These are phyloP conservation scores for Sanderia malayensis DNA, from an alignment of 30 jellyfish, hydroid and myxozoan species.

Conservation along the genomic window DNA sequence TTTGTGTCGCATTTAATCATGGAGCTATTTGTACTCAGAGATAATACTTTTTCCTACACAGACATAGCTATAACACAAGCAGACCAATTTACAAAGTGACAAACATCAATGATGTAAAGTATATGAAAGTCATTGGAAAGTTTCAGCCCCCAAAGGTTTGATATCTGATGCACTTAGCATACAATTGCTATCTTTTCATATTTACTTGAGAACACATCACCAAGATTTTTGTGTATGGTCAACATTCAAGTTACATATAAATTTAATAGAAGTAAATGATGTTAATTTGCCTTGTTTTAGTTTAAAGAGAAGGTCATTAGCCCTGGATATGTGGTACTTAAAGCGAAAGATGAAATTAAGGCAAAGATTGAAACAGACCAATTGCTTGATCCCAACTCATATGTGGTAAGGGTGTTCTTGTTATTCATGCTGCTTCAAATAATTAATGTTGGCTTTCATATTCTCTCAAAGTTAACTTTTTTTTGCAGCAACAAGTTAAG, in stretches of 20 bases:
- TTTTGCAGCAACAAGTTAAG: not conserved
- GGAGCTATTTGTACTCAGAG: too few species aligned
- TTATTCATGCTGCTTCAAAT: not conserved
- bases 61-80: too few species aligned
- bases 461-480: too few species aligned
- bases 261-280: too few species aligned
- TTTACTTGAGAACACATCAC: too few species aligned
- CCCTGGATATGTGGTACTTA: constrained; percentile 40
- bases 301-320: constrained; percentile 12
- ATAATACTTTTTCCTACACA: too few species aligned
- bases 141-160: constrained; percentile 53
- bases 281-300: constrained; percentile 32
- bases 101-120: constrained; percentile 1
- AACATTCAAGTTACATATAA: too few species aligned
- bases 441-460: too few species aligned
- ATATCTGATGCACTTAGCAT: not conserved
- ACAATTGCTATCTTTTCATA: too few species aligned
- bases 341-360: constrained; percentile 23
- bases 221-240: too few species aligned
- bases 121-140: constrained; percentile 19
- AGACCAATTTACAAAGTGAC: not conserved
- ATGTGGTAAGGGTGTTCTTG: constrained; percentile 5
- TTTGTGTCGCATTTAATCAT: too few species aligned
- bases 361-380: constrained; percentile 25
- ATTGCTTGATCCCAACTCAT: not conserved